These are phyloP conservation scores for Bilobella aurantiaca DNA, from an alignment of 1,140 invertebrate genomes.

Conservation along the genomic window DNA sequence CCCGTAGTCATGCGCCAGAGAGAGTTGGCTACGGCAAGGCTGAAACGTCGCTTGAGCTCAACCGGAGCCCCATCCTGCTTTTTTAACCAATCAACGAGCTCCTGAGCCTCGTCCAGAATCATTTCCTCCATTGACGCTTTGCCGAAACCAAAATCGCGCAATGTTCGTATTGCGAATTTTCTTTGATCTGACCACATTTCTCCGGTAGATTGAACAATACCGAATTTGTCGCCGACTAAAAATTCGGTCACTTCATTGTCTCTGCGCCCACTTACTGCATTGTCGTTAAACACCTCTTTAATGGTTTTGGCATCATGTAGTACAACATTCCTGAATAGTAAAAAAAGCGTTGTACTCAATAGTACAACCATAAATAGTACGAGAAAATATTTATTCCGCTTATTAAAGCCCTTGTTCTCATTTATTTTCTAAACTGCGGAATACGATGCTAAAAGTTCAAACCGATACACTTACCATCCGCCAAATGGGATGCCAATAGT, in stretches of 20 bases:
- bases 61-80: slow-evolving; percentile 14
- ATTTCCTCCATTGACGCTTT: slow-evolving; percentile 38
- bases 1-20: slow-evolving; percentile 78
- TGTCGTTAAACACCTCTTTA: neutral
- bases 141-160: slow-evolving; percentile 43
- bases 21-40: slow-evolving; percentile 57
- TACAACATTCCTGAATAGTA: too few species aligned
- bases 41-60: slow-evolving; percentile 23
- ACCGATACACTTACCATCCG: too few species aligned
- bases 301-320: neutral
- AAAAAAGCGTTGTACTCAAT: too few species aligned
- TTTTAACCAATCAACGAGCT: slow-evolving; percentile 17
- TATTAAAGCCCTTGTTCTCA: too few species aligned
- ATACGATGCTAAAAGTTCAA: too few species aligned
- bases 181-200: slow-evolving; percentile 42
- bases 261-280: neutral
- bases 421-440: too few species aligned
- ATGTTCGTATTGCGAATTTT: slow-evolving; percentile 39
- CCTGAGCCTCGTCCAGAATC: slow-evolving; percentile 36
- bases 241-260: neutral
- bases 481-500: too few species aligned
- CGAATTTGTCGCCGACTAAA: slow-evolving; percentile 2
- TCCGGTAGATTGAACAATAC: slow-evolving; percentile 20
- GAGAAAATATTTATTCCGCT: too few species aligned
- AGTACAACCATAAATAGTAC: too few species aligned